A percentile compares a stretch with the other conserved stretches of the same genome.
phyloP scores from a whole-genome alignment of 2,797 vertebrate genomes.

The Cossypha caffra region DNA sequence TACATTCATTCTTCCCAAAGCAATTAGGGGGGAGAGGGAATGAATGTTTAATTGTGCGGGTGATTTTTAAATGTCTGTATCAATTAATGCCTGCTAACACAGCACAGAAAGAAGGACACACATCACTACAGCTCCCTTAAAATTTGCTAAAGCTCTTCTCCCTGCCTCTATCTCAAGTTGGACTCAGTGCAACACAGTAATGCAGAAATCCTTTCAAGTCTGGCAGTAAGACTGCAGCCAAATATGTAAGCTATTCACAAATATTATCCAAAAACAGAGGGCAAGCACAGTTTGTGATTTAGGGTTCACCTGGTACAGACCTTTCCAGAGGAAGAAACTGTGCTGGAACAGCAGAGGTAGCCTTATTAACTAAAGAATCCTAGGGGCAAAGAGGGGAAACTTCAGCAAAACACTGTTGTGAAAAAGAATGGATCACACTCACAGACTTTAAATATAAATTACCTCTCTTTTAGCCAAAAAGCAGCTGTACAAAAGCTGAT shows the following conservation, averaged over 20 bases:
- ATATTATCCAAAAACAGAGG: not conserved
- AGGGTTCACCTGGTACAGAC: slow-evolving; percentile 30
- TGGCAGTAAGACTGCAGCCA: slow-evolving; percentile 2
- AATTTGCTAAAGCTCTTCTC: not conserved
- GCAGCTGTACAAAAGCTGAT: slow-evolving; percentile 39
- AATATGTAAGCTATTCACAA: slow-evolving; percentile 26
- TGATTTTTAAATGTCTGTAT: not conserved
- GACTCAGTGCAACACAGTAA: not conserved
- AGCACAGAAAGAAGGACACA: not conserved
- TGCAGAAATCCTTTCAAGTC: not conserved
- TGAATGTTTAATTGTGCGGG: not conserved
- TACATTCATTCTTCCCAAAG: slow-evolving; percentile 19
- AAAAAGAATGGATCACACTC: slow-evolving; percentile 25
- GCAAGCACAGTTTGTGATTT: not conserved
- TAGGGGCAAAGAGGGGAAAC: not conserved
- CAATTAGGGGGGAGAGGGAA: not conserved
- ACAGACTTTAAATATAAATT: slow-evolving; percentile 23
- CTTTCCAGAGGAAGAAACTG: not conserved
- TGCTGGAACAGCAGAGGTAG: not conserved
- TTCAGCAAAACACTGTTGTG: slow-evolving; percentile 1
- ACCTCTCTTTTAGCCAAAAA: slow-evolving; percentile 31
- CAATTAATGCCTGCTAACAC: not conserved
- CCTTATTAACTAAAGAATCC: slow-evolving; percentile 7
- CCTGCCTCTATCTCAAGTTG: not conserved
- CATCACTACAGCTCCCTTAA: not conserved